These are phyloP conservation scores for Coenobita brevimanus DNA, from an alignment of 1,140 invertebrate genomes.

Conservation along the genomic window DNA sequence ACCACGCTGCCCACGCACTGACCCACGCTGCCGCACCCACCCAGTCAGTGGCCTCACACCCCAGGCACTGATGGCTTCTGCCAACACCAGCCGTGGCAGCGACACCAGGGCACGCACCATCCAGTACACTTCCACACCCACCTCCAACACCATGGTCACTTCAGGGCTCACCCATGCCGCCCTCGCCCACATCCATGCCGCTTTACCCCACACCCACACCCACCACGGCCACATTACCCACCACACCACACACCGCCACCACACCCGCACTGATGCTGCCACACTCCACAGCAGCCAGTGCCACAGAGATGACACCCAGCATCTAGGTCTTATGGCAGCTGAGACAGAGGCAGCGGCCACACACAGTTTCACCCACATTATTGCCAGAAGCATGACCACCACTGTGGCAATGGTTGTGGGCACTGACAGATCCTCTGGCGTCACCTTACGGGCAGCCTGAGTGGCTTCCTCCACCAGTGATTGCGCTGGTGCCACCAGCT, in stretches of 20 bases:
- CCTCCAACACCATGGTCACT: conserved; percentile 2
- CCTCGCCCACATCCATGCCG: neutral
- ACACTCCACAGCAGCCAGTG: neutral
- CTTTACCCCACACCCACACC: neutral
- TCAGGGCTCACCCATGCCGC: conserved; percentile 14
- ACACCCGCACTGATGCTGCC: neutral
- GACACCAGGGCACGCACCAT: conserved; percentile 57
- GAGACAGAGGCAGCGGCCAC: neutral
- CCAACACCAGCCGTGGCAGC: conserved; percentile 60
- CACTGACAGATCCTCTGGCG: neutral
- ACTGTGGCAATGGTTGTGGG: neutral
- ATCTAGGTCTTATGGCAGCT: neutral
- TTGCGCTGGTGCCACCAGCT: neutral
- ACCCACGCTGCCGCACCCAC: conserved; percentile 40
- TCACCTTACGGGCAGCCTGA: neutral
- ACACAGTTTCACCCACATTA: neutral
- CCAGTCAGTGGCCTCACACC: conserved; percentile 44
- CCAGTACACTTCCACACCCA: conserved; percentile 60
- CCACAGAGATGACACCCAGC: neutral
- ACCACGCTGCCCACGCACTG: neutral
- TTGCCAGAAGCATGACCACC: neutral
- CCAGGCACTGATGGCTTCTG: conserved; percentile 42
- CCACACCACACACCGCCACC: conserved; percentile 24
- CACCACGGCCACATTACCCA: neutral
- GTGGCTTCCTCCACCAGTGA: conserved; percentile 6